Evolutionary conservation across 2,888 invertebrate genomes (phyloP), one percentile per base, ranked within the genome.

Genomic region (Drosophila borealis): DNA sequence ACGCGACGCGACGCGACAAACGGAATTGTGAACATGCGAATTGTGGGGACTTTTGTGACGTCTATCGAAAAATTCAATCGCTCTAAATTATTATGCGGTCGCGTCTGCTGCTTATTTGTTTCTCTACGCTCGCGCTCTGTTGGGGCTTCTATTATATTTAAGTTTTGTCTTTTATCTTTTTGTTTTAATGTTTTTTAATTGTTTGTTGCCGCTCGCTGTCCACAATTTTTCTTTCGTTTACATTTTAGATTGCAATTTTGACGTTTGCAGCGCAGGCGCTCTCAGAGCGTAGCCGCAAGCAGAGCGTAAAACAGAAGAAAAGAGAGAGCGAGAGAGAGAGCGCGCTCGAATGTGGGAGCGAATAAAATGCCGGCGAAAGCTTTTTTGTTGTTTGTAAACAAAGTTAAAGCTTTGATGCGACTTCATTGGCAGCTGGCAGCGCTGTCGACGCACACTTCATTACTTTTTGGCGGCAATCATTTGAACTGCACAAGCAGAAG

Each of bases 231-330:
- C 78, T 50, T 70, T 88, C 78, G 87, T 73, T 84, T 76, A 80
- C 78, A 83, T 74, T 88, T 66, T 77, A 51, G 69, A 73, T 60
- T 86, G 81, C 84, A 83, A 73, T 83, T 84, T 83, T 84, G 84
- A 84, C 84, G 62, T 70, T 86, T 88, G 70, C 44, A 53, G 89
- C 89, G 84, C 89, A 78, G 49, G 87, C 84, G 84, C 84, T 64
- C 46, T 80, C 53, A 11, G 36, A 50, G 14, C 29, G 8, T 25
- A 42, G 6, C 19, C 3, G 46, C 29, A 45, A 19, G 29, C 34
- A 57, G 29, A 45, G 17, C 2, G 14, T 17, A 17, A 42, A 53
- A 36, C 29, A 36, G 36, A 42, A 57, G 42, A 25, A 14, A 25
- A 37, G n/a, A 37, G 49, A 41, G 53, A 48, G 34, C 19, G 19